Percentiles rank a stretch among this genome's conserved stretches.
These are phyloP conservation scores for Colletes latitarsis DNA, from an alignment of 1,140 invertebrate species.

Conservation along the genomic window DNA sequence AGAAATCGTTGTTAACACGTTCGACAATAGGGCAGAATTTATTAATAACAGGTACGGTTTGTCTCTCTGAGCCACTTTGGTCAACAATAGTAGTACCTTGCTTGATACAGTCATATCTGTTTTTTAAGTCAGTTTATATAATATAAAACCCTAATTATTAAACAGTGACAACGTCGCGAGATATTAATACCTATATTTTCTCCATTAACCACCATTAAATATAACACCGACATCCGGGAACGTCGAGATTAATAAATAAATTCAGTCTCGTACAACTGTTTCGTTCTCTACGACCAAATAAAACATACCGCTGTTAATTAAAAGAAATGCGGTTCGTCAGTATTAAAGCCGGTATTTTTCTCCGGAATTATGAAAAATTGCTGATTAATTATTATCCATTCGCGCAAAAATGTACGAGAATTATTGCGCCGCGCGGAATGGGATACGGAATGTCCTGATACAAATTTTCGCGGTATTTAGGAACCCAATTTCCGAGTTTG, in stretches of 20 bases:
- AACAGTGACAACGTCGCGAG: too few relatives aligned
- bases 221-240: too few relatives aligned
- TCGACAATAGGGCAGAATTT: too few relatives aligned
- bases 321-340: background rate
- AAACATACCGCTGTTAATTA: background rate
- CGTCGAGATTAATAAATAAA: too few relatives aligned
- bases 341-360: slow-evolving; percentile 7
- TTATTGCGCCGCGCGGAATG: slow-evolving; percentile 2
- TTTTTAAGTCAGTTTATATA: too few relatives aligned
- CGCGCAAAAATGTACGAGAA: background rate
- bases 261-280: too few relatives aligned
- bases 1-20: background rate
- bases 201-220: background rate
- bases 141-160: too few relatives aligned
- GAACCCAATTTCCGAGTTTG: background rate
- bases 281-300: too few relatives aligned
- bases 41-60: too few relatives aligned
- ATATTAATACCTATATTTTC: too few relatives aligned
- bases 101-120: too few relatives aligned
- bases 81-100: background rate
- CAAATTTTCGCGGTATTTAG: background rate
- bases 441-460: background rate
- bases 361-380: background rate
- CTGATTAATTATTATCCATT: slow-evolving; percentile 28
- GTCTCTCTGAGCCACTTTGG: background rate